Base-by-base conservation (phyloP, 1,140 invertebrate species). In the Anthonomus grandis region DNA sequence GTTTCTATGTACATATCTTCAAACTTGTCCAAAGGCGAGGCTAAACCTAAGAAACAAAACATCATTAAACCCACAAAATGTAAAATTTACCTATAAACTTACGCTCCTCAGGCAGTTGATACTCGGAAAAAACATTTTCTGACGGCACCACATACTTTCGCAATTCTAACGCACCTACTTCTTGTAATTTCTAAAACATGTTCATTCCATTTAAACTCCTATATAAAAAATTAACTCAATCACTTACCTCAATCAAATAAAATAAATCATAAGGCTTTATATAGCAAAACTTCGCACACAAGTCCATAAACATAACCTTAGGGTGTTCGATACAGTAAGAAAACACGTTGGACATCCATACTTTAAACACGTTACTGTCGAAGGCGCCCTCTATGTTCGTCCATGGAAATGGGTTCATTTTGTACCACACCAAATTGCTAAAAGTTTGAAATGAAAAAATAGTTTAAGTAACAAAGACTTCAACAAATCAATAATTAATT, bases 321-420 rank as follows among this genome's bases (percentile, higher is more conserved):
- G 85, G 83, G 60, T 79, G 74, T 9, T 77, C 72, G 58, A 87
- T 76, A 49, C 85, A 81, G 50, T 84, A 80, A 4, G 80, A 77
- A 21, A 89, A 71, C 38, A 90, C 64, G 9, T 81, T 76, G 21
- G 83, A 82, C 23, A 91, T 56, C 80, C 87, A 83, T 24, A 82
- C 80, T 65, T 86, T 83, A 13, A 91, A 72, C 2, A 86, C 79
- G 34, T 81, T 72, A 19, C 81, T 75, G 71, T 91, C 90, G 0
- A 91, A 65, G 0, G 78, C 76, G 1, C 88, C 89, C 70, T 91
- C 85, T 4, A 90, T 78, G 55, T 83, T 79, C 47, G 86, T 83
- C 90, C 89, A 91, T 0, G 87, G 86, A 57, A 53, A 74, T 47
- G 79, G 70, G 15, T 73, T 66, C 1, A 79, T 73, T 57, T 70